phyloP scores from a whole-genome alignment of 2,113 vertebrate species.

The Neotoma lepida region DNA sequence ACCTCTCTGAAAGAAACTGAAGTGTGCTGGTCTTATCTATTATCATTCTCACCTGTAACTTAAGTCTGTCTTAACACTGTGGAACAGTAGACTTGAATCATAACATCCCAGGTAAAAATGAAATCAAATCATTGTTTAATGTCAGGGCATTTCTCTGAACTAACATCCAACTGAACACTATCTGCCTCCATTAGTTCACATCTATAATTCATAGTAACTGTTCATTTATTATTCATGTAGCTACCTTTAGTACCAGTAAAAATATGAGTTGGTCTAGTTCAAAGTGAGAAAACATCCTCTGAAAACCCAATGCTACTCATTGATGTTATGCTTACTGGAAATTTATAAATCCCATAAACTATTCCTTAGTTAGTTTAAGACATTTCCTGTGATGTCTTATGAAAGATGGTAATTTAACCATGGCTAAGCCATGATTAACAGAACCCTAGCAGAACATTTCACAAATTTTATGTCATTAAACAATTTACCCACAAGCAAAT shows the following conservation, averaged over 20 bases:
- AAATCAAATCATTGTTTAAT: not conserved
- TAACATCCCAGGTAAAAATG: not conserved
- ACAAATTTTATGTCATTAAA: not conserved
- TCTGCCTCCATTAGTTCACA: not conserved
- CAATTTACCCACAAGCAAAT: not conserved
- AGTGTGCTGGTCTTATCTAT: not conserved
- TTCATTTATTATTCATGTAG: slow-evolving; percentile 63
- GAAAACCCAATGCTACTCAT: not conserved
- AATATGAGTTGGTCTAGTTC: slow-evolving; percentile 44
- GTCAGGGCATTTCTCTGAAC: not conserved
- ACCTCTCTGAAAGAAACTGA: not conserved
- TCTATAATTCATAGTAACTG: slow-evolving; percentile 65
- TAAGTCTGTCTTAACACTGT: not conserved
- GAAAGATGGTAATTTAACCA: not conserved
- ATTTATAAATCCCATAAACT: slow-evolving; percentile 14
- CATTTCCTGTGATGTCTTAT: not conserved
- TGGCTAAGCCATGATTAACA: not conserved
- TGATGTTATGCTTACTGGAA: slow-evolving; percentile 19
- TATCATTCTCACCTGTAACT: not conserved
- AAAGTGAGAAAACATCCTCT: slow-evolving; percentile 10
- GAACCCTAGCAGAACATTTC: not conserved
- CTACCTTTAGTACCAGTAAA: slow-evolving; percentile 15
- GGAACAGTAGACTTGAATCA: slow-evolving; percentile 15
- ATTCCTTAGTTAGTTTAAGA: slow-evolving; percentile 47
- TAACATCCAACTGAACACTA: not conserved